Evolutionary conservation across 1,140 invertebrate species (phyloP).

Genomic region (Ericerus pela): DNA sequence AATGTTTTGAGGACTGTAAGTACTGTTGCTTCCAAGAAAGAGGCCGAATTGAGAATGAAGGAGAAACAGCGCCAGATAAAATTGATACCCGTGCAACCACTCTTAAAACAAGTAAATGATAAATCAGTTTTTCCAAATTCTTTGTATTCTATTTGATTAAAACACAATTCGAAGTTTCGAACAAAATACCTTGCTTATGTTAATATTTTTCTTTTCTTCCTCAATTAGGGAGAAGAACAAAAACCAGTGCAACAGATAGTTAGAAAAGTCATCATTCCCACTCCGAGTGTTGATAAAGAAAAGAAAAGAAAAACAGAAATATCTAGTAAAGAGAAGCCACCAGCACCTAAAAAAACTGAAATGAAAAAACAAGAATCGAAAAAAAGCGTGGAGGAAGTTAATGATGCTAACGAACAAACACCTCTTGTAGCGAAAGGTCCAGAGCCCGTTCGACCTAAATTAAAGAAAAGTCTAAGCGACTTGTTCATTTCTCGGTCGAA

Average conservation of each 20-base stretch:
- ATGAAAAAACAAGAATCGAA: constrained; percentile 20
- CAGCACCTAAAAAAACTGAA: constrained; percentile 21
- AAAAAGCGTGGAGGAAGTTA: too few relatives aligned
- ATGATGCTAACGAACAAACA: too few relatives aligned
- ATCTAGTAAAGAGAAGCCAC: constrained; percentile 13
- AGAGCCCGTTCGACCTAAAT: too few relatives aligned
- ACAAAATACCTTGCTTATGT: background rate
- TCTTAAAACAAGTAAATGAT: too few relatives aligned
- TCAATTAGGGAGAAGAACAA: background rate
- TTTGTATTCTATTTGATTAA: background rate
- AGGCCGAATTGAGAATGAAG: background rate
- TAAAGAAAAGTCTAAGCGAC: too few relatives aligned
- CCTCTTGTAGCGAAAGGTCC: too few relatives aligned
- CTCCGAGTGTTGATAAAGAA: background rate
- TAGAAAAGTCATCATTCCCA: background rate
- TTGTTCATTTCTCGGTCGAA: too few relatives aligned
- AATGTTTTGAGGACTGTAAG: too few relatives aligned
- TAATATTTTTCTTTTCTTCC: constrained; percentile 3
- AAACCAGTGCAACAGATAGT: background rate
- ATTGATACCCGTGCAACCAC: background rate
- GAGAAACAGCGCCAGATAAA: constrained; percentile 1
- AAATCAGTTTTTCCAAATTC: too few relatives aligned
- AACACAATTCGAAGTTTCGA: background rate
- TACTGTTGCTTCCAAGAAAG: background rate
- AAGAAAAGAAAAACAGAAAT: constrained; percentile 13